Conservation (phyloP, 2,888 invertebrate genomes). For the Crepidodera aurea region DNA sequence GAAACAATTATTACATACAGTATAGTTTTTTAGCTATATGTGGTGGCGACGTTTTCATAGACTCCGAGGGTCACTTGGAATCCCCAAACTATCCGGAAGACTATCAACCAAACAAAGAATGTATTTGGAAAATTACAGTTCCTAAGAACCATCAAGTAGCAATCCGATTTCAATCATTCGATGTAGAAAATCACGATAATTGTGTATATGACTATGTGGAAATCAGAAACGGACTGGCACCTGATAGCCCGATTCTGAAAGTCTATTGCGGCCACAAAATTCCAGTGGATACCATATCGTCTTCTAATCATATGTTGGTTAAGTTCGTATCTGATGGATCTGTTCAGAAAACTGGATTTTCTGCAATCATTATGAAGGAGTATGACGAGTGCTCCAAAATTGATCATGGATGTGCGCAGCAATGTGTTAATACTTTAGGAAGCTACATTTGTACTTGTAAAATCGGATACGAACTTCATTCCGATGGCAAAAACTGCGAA, state of each 20-base stretch:
- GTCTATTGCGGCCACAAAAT: constrained; percentile 96
- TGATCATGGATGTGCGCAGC: constrained; percentile 95
- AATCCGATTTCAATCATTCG: constrained; percentile 95
- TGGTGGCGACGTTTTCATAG: constrained; percentile 80
- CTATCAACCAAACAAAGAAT: constrained; percentile 95
- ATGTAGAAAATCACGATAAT: constrained; percentile 98
- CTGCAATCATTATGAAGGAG: constrained; percentile 96
- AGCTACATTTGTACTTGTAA: constrained; percentile 93
- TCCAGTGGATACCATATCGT: constrained; percentile 92
- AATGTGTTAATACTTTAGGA: constrained; percentile 89
- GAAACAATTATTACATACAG: constrained; percentile 18
- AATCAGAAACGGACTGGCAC: constrained; percentile 85
- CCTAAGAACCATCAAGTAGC: constrained; percentile 87
- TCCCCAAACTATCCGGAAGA: constrained; percentile 98
- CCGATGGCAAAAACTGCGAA: constrained; percentile 97
- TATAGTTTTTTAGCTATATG: constrained; percentile 79
- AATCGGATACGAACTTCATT: constrained; percentile 95
- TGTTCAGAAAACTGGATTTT: constrained; percentile 97
- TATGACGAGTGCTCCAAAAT: constrained; percentile 93
- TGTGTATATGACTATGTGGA: constrained; percentile 98
- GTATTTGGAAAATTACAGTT: constrained; percentile 94
- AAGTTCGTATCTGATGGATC: constrained; percentile 97
- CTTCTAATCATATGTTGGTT: constrained; percentile 88
- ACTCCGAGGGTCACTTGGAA: constrained; percentile 85
- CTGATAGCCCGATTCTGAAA: constrained; percentile 83